These are phyloP conservation scores for Linyphia triangularis DNA, from an alignment of 2,888 invertebrate genomes.

Conservation along the genomic window DNA sequence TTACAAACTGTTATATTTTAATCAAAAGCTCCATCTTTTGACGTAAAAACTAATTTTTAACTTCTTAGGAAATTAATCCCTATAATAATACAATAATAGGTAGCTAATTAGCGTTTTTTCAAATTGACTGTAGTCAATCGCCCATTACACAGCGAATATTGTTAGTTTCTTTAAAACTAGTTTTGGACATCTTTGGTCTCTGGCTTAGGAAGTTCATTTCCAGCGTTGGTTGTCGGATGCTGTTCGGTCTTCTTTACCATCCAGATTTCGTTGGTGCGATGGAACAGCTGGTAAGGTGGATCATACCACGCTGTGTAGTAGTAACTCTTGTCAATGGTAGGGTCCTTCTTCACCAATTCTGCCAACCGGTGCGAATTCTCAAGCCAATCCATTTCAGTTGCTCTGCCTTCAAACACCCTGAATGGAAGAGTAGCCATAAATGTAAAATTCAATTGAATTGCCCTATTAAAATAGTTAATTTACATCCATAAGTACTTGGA, in stretches of 20 bases:
- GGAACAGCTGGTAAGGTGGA: conserved; percentile 72
- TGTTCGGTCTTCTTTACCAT: conserved; percentile 59
- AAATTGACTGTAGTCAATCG: too few relatives aligned
- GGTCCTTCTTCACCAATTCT: conserved; percentile 55
- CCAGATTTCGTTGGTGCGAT: conserved; percentile 71
- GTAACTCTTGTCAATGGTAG: conserved; percentile 61
- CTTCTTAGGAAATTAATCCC: too few relatives aligned
- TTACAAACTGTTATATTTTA: too few relatives aligned
- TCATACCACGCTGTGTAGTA: conserved; percentile 74
- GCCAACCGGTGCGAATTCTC: conserved; percentile 68
- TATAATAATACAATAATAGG: too few relatives aligned
- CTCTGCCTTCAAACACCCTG: conserved; percentile 70
- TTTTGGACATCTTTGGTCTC: conserved; percentile 13
- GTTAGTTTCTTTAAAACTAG: background rate
- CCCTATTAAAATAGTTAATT: too few relatives aligned
- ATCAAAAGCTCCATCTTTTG: too few relatives aligned
- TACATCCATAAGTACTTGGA: too few relatives aligned
- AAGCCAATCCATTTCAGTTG: conserved; percentile 71
- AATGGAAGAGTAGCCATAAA: too few relatives aligned
- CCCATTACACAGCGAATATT: too few relatives aligned
- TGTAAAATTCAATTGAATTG: too few relatives aligned
- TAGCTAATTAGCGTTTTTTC: too few relatives aligned
- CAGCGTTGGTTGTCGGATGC: conserved; percentile 6
- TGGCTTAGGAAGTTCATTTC: background rate
- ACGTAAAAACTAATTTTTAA: too few relatives aligned